Percentiles rank a stretch among this genome's conserved stretches.
Conservation (phyloP, 2,113 vertebrate genomes). For the Zapus hudsonius region DNA sequence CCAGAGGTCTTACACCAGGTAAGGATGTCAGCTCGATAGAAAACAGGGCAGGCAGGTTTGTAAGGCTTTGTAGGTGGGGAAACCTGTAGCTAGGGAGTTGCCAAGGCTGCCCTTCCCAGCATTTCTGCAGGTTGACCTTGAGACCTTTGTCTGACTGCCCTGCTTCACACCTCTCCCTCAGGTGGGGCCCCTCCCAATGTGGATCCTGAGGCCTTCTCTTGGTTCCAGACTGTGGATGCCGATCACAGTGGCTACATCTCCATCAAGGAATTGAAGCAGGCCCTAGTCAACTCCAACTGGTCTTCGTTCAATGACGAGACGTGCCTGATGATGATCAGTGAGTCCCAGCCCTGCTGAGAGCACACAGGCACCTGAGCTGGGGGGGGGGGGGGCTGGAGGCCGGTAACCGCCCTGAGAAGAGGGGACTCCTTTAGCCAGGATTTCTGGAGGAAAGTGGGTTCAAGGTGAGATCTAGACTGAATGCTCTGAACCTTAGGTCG, state of each 20-base stretch:
- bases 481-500: background rate
- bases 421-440: background rate
- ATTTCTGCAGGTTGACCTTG: background rate
- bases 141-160: background rate
- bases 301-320: slow-evolving; percentile 95
- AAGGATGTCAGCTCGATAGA: background rate
- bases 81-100: background rate
- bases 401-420: background rate
- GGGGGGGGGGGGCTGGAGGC: background rate
- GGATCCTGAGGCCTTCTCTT: slow-evolving; percentile 93
- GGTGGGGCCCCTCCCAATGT: slow-evolving; percentile 89
- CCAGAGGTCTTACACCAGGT: background rate
- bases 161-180: slow-evolving; percentile 58
- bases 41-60: background rate
- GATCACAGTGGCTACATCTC: slow-evolving; percentile 95
- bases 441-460: background rate
- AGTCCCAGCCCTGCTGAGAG: slow-evolving; percentile 79
- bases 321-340: slow-evolving; percentile 97
- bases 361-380: background rate
- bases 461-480: background rate
- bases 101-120: background rate
- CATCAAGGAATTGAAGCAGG: slow-evolving; percentile 94
- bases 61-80: background rate
- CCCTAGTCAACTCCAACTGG: slow-evolving; percentile 97
- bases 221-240: slow-evolving; percentile 93